Evolutionary conservation across 1,140 invertebrate genomes (phyloP), one percentile per base, ranked within the genome.

Genomic region (Mactra quadrangularis): DNA sequence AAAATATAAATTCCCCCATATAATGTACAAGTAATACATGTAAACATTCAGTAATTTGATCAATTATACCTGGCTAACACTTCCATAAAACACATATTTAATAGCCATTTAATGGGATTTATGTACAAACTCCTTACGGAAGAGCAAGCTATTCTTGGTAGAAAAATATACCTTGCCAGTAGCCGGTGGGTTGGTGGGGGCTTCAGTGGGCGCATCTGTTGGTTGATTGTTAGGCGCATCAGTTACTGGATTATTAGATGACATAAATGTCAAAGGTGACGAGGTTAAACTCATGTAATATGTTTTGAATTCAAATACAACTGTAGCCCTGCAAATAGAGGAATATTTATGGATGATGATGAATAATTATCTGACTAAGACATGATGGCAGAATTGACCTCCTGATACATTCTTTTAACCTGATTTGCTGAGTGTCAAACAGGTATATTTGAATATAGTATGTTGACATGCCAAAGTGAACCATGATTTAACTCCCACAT

Each of bases 271-370:
- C 27, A 78, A 55, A 0, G 76, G 3, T 29, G 17, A 52, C 25
- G 76, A 78, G 13, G n/a, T 13, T 1, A 11, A 6, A 45, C 68
- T 78, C 6, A 78, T 62, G 33, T 11, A 78, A 25, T 15, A 41
- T 38, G 29, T 17, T 2, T 55, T 25, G 19, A 7, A 9, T 27
- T 78, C 0, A 29, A 78, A 60, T 47, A 78, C 76, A 35, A 33
- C 11, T 19, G 29, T 64, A 17, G 0, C 0, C 22, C 13, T 3
- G 33, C 27, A 33, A 38, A 33, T 64, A 13, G 19, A 33, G 31
- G 6, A 62, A n/a, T n/a, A n/a, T n/a, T n/a, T 7, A 27, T 27
- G 9, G 29, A 11, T 6, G 9, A 62, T 7, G 7, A n/a, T 7
- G 19, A 4, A n/a, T 6, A n/a, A 4, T 22, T 6, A 33, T 27